A percentile compares a stretch with the other conserved stretches of the same genome.
These are phyloP conservation scores for Tiliacea citrago DNA, from an alignment of 2,888 invertebrate genomes.

Conservation along the genomic window DNA sequence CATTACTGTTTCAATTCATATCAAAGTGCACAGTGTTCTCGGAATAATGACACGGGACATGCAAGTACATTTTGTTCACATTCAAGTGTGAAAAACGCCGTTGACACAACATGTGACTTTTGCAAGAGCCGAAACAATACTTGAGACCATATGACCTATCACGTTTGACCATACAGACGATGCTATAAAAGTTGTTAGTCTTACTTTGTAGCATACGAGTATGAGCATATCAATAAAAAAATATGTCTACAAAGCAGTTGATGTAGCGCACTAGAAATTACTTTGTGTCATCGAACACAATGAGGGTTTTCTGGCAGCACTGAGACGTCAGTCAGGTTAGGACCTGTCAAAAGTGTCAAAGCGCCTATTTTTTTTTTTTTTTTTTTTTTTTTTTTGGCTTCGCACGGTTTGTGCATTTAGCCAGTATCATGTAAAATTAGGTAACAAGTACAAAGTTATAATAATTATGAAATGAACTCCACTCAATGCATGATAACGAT, in stretches of 20 bases:
- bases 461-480: too few species aligned
- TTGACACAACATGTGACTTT: conserved; percentile 32
- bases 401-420: too few species aligned
- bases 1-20: conserved; percentile 21
- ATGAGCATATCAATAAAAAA: conserved; percentile 13
- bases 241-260: not conserved
- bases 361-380: too few species aligned
- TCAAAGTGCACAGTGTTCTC: conserved; percentile 18
- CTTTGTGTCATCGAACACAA: too few species aligned
- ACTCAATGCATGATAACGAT: too few species aligned
- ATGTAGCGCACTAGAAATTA: not conserved
- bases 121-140: conserved; percentile 45
- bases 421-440: too few species aligned
- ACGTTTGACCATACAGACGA: conserved; percentile 54
- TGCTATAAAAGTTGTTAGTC: conserved; percentile 37
- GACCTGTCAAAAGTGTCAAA: too few species aligned
- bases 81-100: conserved; percentile 26
- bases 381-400: too few species aligned
- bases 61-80: conserved; percentile 24
- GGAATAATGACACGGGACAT: conserved; percentile 23
- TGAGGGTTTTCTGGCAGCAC: too few species aligned
- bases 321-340: too few species aligned
- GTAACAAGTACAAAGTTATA: too few species aligned
- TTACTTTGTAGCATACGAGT: conserved; percentile 2
- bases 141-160: conserved; percentile 52